Conservation (phyloP, 2,113 vertebrate genomes). For the Pluvianellus socialis region DNA sequence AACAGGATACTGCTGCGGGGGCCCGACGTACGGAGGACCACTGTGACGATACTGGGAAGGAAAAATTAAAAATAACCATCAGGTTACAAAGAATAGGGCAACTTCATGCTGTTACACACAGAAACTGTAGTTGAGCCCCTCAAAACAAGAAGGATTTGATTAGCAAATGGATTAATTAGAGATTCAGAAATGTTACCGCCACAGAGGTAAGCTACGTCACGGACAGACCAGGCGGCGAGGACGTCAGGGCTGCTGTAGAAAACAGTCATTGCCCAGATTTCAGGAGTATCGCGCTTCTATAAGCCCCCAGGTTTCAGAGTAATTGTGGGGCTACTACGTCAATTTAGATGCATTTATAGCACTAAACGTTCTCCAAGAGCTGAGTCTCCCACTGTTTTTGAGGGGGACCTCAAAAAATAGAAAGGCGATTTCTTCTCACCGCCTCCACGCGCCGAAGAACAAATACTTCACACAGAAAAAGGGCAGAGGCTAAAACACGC, state of each 20-base stretch:
- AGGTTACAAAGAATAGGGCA: neutral
- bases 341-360: neutral
- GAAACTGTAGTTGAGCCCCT: neutral
- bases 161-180: neutral
- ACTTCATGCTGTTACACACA: neutral
- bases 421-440: neutral
- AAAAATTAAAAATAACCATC: neutral
- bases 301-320: neutral
- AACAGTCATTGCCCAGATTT: neutral
- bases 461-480: neutral
- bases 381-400: neutral
- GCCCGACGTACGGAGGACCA: conserved; percentile 87
- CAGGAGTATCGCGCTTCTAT: neutral
- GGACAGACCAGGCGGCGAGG: neutral
- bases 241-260: neutral
- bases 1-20: conserved; percentile 93
- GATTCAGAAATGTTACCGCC: neutral
- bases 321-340: neutral
- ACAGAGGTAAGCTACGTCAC: neutral
- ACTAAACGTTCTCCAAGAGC: neutral
- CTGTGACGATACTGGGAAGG: conserved; percentile 89
- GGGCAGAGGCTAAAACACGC: neutral
- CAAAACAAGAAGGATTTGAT: neutral
- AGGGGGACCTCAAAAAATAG: neutral
- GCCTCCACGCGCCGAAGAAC: neutral